Conservation (phyloP, 1,140 invertebrate genomes). For the Apolygus lucorum region DNA sequence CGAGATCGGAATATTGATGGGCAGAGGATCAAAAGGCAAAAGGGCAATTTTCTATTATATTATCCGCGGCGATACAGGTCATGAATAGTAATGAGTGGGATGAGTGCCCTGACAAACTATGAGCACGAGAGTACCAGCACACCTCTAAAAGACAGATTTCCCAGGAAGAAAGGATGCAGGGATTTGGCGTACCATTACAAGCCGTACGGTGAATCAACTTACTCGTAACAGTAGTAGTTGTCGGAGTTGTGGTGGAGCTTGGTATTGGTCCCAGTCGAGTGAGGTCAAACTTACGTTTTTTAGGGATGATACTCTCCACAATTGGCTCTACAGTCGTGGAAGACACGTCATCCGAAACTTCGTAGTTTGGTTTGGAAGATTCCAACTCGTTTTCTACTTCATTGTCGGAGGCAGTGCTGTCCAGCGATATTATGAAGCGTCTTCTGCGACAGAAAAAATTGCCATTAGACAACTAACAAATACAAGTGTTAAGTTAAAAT, state of each 20-base stretch:
- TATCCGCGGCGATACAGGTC: no score
- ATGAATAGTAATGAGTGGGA: no score
- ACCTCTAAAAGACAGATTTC: no score
- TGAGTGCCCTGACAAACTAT: no score
- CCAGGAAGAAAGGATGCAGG: no score
- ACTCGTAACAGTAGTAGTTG: no score
- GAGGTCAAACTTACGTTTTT: constrained; percentile 18
- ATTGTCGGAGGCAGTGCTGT: constrained; percentile 5
- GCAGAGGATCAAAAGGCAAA: no score
- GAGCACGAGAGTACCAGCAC: no score
- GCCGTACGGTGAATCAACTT: no score
- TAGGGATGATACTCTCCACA: background rate
- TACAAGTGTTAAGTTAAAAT: background rate
- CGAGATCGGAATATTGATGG: no score
- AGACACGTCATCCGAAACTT: constrained; percentile 1
- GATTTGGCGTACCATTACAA: no score
- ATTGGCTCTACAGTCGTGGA: background rate
- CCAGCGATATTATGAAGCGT: constrained; percentile 13
- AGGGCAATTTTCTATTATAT: no score
- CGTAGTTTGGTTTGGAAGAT: background rate
- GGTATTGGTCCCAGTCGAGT: constrained; percentile 18
- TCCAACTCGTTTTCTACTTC: constrained; percentile 3
- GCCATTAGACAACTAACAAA: background rate
- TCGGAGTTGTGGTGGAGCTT: constrained; percentile 2
- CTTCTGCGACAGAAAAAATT: background rate